phyloP scores from a whole-genome alignment of 2,113 vertebrate genomes.

The Saguinus midas region DNA sequence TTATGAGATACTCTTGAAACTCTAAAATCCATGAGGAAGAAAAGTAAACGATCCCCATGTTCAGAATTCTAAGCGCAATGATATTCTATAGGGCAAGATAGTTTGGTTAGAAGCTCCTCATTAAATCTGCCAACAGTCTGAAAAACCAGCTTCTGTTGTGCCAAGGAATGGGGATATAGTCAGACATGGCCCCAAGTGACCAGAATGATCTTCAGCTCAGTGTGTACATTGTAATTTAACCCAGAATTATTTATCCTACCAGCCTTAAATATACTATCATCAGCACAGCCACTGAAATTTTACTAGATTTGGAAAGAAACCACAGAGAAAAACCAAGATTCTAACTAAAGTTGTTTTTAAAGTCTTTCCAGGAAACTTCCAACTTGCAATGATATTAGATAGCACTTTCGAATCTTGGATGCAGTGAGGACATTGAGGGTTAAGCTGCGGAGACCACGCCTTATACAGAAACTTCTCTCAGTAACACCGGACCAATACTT shows the following conservation, averaged over 20 bases:
- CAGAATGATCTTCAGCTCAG: background rate
- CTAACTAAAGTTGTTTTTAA: background rate
- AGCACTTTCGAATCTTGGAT: background rate
- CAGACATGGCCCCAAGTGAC: background rate
- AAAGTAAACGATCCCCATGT: background rate
- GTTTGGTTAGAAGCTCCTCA: background rate
- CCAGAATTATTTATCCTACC: background rate
- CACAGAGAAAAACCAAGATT: background rate
- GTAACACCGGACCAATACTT: background rate
- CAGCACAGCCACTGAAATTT: background rate
- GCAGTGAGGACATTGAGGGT: background rate
- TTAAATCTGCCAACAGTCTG: background rate
- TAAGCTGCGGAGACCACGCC: background rate
- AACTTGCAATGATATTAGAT: background rate
- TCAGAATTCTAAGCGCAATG: background rate
- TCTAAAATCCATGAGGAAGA: background rate
- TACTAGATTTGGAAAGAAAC: background rate
- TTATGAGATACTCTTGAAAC: background rate
- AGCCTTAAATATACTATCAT: background rate
- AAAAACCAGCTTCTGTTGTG: background rate
- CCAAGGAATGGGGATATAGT: too few species aligned
- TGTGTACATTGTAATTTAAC: background rate
- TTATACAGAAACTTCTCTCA: background rate
- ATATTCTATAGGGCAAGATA: background rate
- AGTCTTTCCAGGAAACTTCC: background rate